Percentiles rank a stretch among this genome's conserved stretches.
Conservation (phyloP, 2,113 vertebrate genomes). For the Halcyon malimbica region DNA sequence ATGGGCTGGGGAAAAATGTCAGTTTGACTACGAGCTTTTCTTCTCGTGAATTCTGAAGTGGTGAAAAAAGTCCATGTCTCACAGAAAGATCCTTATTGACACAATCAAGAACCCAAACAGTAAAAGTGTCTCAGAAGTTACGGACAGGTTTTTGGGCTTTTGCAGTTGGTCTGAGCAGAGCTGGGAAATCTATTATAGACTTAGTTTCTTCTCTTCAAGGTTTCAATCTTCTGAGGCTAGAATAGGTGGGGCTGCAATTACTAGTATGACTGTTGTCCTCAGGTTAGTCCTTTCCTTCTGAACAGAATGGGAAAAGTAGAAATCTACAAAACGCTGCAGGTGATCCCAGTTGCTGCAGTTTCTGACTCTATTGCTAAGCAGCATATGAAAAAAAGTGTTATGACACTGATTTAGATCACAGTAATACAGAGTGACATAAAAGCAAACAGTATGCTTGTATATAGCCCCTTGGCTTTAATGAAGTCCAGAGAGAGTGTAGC, state of each 20-base stretch:
- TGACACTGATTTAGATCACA: not conserved
- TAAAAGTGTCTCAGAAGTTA: not conserved
- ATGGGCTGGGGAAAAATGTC: too few species aligned
- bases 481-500: not conserved
- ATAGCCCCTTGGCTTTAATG: not conserved
- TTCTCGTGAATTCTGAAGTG: too few species aligned
- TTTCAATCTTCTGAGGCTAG: not conserved
- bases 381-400: not conserved
- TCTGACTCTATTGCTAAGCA: not conserved
- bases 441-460: not conserved
- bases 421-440: not conserved
- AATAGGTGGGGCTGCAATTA: not conserved
- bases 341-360: not conserved
- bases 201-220: not conserved
- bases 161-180: not conserved
- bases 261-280: not conserved
- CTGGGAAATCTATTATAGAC: not conserved
- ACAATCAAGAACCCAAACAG: not conserved
- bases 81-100: not conserved
- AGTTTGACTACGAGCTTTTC: too few species aligned
- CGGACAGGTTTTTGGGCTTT: not conserved
- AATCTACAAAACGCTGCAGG: not conserved
- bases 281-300: not conserved
- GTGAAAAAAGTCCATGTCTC: too few species aligned
- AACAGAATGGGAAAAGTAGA: not conserved